Base-by-base conservation (phyloP, 2,113 vertebrate species). In the Podiceps cristatus region DNA sequence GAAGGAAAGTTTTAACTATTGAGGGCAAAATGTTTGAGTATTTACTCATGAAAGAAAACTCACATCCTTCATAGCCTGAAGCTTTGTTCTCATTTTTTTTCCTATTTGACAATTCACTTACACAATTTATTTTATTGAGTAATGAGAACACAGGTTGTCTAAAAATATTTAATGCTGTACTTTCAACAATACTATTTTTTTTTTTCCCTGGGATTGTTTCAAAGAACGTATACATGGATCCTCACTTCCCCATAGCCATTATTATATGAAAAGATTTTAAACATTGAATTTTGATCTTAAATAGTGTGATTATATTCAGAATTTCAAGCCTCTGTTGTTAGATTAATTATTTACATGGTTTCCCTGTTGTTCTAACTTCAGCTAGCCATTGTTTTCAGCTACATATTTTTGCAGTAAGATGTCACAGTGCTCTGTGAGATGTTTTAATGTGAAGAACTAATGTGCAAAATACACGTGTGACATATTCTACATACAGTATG, bases 391-490 rank as follows among this genome's bases (percentile, higher is more conserved):
- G 5, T 77, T 66, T 91, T 37, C 22, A 91, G 42, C 7, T 59
- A 55, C 9, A 17, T 31, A 59, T 63, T 82, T 86, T 81, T 75
- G 3, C n/a, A 71, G 17, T 60, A 47, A 60, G 13, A 6, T 59
- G 18, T 77, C 40, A 58, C 33, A 62, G 45, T 5, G 10, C 5
- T 81, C 9, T 74, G 3, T 55, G 58, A 64, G 40, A 52, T 62
- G 15, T 45, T 95, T 62, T 60, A 37, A 16, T 47, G 11, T 69
- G 59, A 63, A 71, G 15, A 82, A 63, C 40, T 78, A 62, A 28
- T 18, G 8, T 58, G 5, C 19, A 68, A 84, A 84, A 83, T 76
- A 58, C 2, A 23, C 0, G 0, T 0, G 0, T 62, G 22, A 75
- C 5, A 25, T 23, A 33, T 2, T 68, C 5, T 8, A 24, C 3